Evolutionary conservation across 1,140 invertebrate genomes (phyloP).

Genomic region (Lasioglossum baleicum): DNA sequence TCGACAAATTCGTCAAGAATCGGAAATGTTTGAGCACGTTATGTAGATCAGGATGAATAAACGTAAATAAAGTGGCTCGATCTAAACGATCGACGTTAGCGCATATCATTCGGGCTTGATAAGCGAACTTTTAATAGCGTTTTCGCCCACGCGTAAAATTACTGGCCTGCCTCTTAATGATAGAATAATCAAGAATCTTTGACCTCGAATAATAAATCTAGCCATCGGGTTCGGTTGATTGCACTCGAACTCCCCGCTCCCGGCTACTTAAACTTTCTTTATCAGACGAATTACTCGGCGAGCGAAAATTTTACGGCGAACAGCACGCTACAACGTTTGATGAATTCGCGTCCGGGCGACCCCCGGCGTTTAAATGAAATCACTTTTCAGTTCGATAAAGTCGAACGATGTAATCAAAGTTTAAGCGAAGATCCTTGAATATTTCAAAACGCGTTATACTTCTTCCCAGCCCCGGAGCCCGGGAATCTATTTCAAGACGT

Average conservation of each 20-base stretch:
- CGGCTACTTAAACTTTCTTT: constrained; percentile 49
- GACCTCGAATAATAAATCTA: constrained; percentile 52
- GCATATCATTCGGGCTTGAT: constrained; percentile 2
- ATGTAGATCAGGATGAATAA: no score
- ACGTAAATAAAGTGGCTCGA: no score
- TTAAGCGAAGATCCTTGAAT: constrained; percentile 21
- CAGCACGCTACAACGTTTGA: constrained; percentile 16
- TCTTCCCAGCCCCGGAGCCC: no score
- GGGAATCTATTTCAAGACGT: neutral
- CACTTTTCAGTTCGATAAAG: neutral
- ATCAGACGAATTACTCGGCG: constrained; percentile 21
- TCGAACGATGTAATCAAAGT: constrained; percentile 30
- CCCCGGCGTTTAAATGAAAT: neutral
- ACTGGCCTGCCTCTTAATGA: constrained; percentile 11
- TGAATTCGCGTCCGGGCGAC: neutral
- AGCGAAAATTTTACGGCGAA: constrained; percentile 5
- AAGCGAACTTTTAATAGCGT: constrained; percentile 37
- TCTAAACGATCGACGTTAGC: neutral
- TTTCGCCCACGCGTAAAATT: constrained; percentile 34
- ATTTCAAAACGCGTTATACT: constrained; percentile 3
- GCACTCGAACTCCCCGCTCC: constrained; percentile 20
- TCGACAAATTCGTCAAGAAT: no score
- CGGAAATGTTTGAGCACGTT: no score
- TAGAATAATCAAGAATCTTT: constrained; percentile 49
- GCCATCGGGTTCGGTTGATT: constrained; percentile 43